Percentiles rank a stretch among this genome's conserved stretches.
Evolutionary conservation across 2,888 invertebrate genomes (phyloP).

Genomic region (Iphiclides podalirius): DNA sequence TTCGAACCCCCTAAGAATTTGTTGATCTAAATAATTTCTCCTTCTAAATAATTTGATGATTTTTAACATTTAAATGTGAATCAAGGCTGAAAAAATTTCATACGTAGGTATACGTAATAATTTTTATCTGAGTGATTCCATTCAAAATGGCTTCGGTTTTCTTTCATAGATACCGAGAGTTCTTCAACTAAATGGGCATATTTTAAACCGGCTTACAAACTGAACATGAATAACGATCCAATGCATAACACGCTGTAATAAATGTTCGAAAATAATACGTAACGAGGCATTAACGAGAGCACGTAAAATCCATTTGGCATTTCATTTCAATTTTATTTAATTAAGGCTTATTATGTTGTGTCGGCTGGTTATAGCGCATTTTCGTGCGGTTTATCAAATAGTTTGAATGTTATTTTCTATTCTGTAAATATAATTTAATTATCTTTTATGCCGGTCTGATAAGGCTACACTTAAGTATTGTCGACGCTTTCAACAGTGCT

Average conservation of each 20-base stretch:
- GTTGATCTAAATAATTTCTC: too few relatives aligned
- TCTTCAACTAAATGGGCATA: conserved; percentile 69
- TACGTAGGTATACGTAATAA: too few relatives aligned
- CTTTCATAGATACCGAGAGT: neutral
- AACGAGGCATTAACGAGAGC: conserved; percentile 74
- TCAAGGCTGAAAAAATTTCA: too few relatives aligned
- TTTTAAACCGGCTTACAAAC: conserved; percentile 76
- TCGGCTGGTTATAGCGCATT: conserved; percentile 46
- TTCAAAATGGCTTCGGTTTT: too few relatives aligned
- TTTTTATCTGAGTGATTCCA: too few relatives aligned
- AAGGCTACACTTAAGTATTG: too few relatives aligned
- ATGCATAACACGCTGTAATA: conserved; percentile 69
- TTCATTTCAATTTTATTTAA: conserved; percentile 80
- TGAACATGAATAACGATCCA: conserved; percentile 69
- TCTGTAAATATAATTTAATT: neutral
- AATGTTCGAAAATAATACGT: conserved; percentile 75
- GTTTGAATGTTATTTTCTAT: conserved; percentile 28
- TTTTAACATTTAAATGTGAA: too few relatives aligned
- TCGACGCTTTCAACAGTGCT: too few relatives aligned
- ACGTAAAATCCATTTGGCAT: conserved; percentile 78
- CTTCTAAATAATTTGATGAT: too few relatives aligned
- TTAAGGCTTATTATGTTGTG: conserved; percentile 70
- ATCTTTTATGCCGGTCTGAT: too few relatives aligned
- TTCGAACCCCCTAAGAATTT: too few relatives aligned
- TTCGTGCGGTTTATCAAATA: conserved; percentile 42